A percentile compares a stretch with the other conserved stretches of the same genome.
These are phyloP conservation scores for Cantharis lateralis DNA, from an alignment of 2,888 invertebrate species.

Conservation along the genomic window DNA sequence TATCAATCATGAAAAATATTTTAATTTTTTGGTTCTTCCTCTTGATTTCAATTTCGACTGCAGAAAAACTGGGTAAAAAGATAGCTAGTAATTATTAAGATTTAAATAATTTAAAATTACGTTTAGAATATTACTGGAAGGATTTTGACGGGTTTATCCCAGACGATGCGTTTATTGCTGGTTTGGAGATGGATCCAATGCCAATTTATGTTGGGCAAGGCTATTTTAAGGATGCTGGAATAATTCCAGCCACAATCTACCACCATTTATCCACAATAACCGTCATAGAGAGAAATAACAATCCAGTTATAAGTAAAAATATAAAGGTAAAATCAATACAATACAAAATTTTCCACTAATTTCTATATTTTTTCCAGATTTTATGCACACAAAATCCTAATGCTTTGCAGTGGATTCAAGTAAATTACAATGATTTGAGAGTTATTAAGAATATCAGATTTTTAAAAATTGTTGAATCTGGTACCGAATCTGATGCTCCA, in stretches of 20 bases:
- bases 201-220: neutral
- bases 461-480: neutral
- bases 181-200: accelerated
- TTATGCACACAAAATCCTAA: neutral
- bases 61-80: neutral
- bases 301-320: neutral
- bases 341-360: too few relatives aligned
- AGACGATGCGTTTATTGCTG: neutral
- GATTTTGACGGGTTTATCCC: neutral
- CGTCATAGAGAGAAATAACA: neutral
- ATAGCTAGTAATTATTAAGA: neutral
- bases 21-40: neutral
- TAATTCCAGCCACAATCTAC: neutral
- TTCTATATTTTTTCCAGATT: neutral
- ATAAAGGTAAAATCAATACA: neutral
- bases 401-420: neutral
- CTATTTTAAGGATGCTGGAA: neutral
- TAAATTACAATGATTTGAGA: neutral
- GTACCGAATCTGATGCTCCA: neutral
- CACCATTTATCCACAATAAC: neutral
- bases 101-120: neutral
- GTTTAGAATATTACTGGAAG: neutral
- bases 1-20: too few relatives aligned
- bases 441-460: neutral
- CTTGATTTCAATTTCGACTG: neutral